Evolutionary conservation across 2,888 invertebrate species (phyloP).

Genomic region (Dromius quadrimaculatus): DNA sequence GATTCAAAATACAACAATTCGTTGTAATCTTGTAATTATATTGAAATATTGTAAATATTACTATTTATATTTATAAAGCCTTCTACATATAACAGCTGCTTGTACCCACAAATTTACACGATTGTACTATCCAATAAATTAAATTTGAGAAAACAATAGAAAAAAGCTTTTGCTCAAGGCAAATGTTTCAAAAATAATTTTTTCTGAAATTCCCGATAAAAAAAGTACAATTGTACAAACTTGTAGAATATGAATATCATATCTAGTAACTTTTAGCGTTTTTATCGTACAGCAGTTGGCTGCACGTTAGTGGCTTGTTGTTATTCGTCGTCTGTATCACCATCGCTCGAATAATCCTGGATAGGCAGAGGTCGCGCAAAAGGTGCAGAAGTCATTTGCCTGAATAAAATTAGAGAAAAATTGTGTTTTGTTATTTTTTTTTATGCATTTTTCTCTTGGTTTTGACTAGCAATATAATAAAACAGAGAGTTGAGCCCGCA

Average conservation of each 20-base stretch:
- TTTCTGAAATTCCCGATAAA: too few species aligned
- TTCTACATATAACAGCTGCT: not conserved
- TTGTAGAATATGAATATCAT: not conserved
- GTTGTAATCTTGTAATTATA: not conserved
- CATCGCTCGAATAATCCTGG: slow-evolving; percentile 86
- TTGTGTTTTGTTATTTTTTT: too few species aligned
- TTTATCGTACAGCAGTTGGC: slow-evolving; percentile 54
- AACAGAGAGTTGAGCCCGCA: too few species aligned
- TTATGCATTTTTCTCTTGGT: too few species aligned
- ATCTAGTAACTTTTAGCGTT: not conserved
- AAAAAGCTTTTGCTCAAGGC: not conserved
- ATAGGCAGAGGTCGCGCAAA: slow-evolving; percentile 75
- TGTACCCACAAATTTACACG: not conserved
- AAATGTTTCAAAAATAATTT: not conserved
- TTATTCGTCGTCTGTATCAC: slow-evolving; percentile 93
- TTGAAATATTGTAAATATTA: not conserved
- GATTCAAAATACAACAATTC: slow-evolving; percentile 3
- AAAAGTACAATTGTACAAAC: not conserved
- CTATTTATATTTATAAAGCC: not conserved
- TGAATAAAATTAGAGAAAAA: slow-evolving; percentile 60
- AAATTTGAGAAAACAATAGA: not conserved
- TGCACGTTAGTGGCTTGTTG: slow-evolving; percentile 60
- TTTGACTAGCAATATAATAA: too few species aligned
- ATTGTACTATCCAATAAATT: not conserved
- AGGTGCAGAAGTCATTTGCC: slow-evolving; percentile 80